Evolutionary conservation across 2,113 vertebrate species (phyloP).

Genomic region (Seriola aureovittata): DNA sequence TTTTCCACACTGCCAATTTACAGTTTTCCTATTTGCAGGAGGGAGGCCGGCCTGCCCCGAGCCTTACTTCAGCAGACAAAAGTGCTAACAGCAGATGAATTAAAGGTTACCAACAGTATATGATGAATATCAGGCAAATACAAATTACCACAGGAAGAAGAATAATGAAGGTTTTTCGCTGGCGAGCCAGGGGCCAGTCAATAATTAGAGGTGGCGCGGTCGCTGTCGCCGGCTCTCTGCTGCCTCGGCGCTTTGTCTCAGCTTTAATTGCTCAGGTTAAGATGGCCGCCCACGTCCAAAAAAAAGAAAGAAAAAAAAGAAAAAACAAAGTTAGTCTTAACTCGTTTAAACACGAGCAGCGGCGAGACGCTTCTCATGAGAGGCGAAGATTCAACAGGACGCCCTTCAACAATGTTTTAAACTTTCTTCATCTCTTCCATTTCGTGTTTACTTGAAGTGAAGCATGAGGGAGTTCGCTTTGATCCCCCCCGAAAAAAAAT

Average conservation of each 20-base stretch:
- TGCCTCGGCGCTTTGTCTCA: slow-evolving; percentile 61
- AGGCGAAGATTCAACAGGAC: slow-evolving; percentile 39
- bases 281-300: slow-evolving; percentile 52
- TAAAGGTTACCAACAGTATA: slow-evolving; percentile 90
- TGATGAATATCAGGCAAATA: slow-evolving; percentile 87
- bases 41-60: slow-evolving; percentile 52
- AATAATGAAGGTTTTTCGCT: slow-evolving; percentile 82
- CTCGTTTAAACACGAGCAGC: slow-evolving; percentile 24
- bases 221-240: slow-evolving; percentile 61
- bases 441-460: slow-evolving; percentile 75
- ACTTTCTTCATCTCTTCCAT: slow-evolving; percentile 58
- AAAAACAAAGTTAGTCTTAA: neutral
- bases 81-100: slow-evolving; percentile 93
- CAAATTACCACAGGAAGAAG: slow-evolving; percentile 87
- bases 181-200: slow-evolving; percentile 78
- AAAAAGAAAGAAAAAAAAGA: neutral
- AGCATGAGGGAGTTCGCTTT: slow-evolving; percentile 79
- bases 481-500: slow-evolving; percentile 67
- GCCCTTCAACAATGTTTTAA: slow-evolving; percentile 59
- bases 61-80: slow-evolving; percentile 88
- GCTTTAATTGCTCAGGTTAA: slow-evolving; percentile 86
- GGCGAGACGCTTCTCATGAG: slow-evolving; percentile 23
- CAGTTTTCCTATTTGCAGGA: slow-evolving; percentile 9
- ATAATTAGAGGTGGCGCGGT: slow-evolving; percentile 84
- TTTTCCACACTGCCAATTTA: slow-evolving; percentile 65